phyloP scores from a whole-genome alignment of 1,140 invertebrate genomes.

The Nephila pilipes region DNA sequence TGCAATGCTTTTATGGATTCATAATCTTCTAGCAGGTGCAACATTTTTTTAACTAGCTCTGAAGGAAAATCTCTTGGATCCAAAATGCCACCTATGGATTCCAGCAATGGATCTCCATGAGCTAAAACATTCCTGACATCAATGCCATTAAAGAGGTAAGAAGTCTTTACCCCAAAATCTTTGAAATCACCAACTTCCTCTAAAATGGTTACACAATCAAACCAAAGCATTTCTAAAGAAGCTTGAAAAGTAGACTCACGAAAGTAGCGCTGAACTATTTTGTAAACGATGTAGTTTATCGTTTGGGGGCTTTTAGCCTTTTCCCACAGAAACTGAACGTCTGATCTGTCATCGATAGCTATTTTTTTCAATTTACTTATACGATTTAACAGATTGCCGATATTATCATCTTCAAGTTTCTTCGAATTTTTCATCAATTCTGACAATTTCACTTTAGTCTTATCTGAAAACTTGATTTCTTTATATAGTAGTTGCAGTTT shows the following conservation, averaged over 20 bases:
- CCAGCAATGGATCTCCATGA: slow-evolving; percentile 37
- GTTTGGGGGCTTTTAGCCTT: background rate
- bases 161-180: background rate
- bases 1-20: background rate
- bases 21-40: slow-evolving; percentile 7
- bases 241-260: background rate
- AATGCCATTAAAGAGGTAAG: slow-evolving; percentile 8
- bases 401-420: background rate
- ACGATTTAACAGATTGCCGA: background rate
- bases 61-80: slow-evolving; percentile 32
- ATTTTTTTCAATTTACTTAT: slow-evolving; percentile 26
- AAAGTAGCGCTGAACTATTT: slow-evolving; percentile 28
- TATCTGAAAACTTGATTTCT: background rate
- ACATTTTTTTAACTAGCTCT: slow-evolving; percentile 23
- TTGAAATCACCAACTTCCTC: background rate
- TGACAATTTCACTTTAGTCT: background rate
- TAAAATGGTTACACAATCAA: slow-evolving; percentile 25
- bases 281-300: background rate
- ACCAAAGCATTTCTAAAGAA: slow-evolving; percentile 40
- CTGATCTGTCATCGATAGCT: background rate
- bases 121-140: slow-evolving; percentile 27
- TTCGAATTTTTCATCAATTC: background rate
- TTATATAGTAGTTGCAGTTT: background rate
- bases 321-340: slow-evolving; percentile 3
- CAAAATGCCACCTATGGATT: background rate